phyloP scores from a whole-genome alignment of 2,113 vertebrate species.

The Corythornis madagascariensis region DNA sequence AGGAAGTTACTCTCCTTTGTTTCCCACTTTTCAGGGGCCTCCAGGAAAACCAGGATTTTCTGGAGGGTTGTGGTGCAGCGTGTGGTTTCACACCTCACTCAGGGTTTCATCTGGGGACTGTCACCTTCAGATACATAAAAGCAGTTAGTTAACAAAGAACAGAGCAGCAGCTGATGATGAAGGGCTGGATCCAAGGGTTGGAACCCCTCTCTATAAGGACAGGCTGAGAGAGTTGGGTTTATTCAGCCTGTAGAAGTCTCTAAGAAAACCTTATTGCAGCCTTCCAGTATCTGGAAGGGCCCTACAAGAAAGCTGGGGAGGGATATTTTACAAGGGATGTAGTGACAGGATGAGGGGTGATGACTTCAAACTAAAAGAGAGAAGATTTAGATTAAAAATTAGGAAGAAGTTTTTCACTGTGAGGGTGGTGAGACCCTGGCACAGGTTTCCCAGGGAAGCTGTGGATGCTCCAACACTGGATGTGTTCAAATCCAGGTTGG shows the following conservation, averaged over 20 bases:
- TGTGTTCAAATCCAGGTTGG: not conserved
- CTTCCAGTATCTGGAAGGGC: not conserved
- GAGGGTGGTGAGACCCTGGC: not conserved
- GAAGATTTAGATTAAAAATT: not conserved
- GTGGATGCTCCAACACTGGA: not conserved
- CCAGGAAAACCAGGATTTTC: not conserved
- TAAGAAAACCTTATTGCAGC: not conserved
- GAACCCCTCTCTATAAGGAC: not conserved
- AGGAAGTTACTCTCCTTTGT: not conserved
- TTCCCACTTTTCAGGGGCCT: not conserved
- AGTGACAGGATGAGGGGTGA: not conserved
- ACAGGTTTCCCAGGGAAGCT: not conserved
- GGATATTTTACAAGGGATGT: not conserved
- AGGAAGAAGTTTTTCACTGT: not conserved
- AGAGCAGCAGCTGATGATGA: not conserved
- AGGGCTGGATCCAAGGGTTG: too few species aligned
- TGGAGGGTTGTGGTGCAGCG: fast-evolving
- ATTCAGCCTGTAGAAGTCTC: not conserved
- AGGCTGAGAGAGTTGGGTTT: not conserved
- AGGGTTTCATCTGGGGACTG: not conserved
- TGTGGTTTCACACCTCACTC: not conserved
- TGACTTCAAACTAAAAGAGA: not conserved
- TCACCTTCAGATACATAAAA: not conserved
- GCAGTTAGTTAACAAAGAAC: not conserved
- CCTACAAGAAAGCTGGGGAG: not conserved